These are phyloP conservation scores for Andrena bicolor DNA, from an alignment of 2,888 invertebrate genomes.

Conservation along the genomic window DNA sequence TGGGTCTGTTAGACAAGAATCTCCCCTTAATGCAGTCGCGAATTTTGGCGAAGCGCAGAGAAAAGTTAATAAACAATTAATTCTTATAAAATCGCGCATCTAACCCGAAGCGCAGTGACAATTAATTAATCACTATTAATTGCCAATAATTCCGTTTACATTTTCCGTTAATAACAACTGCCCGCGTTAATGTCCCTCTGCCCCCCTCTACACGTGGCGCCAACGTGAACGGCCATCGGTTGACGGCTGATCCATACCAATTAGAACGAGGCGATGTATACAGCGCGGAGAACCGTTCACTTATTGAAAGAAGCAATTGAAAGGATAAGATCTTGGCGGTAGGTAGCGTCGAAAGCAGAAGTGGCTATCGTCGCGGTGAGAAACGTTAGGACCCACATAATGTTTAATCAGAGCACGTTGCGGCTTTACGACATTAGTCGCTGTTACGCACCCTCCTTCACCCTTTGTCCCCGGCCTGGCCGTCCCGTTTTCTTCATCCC, in stretches of 20 bases:
- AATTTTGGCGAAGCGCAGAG: too few species aligned
- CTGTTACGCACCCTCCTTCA: constrained; percentile 71
- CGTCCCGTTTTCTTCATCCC: constrained; percentile 17
- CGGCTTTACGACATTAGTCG: constrained; percentile 84
- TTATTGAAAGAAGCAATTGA: constrained; percentile 60
- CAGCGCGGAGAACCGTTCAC: constrained; percentile 6
- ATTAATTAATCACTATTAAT: too few species aligned
- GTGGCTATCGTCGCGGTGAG: constrained; percentile 69
- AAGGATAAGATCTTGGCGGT: constrained; percentile 55
- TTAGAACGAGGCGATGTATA: constrained; percentile 14
- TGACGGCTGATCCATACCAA: constrained; percentile 17
- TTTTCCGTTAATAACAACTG: constrained; percentile 17
- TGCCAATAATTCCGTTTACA: too few species aligned
- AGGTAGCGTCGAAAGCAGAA: constrained; percentile 21
- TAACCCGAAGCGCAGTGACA: too few species aligned
- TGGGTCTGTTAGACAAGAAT: too few species aligned
- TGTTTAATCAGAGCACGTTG: constrained; percentile 85
- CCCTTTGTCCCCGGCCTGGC: constrained; percentile 55
- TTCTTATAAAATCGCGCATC: too few species aligned
- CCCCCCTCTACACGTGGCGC: constrained; percentile 10
- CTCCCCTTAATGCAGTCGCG: too few species aligned
- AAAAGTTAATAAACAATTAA: too few species aligned
- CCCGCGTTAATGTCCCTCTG: neutral
- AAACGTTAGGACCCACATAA: constrained; percentile 81
- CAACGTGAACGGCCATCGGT: constrained; percentile 14